Conservation (phyloP, 2,888 invertebrate genomes). For the Leptinotarsa rubiginosa region DNA sequence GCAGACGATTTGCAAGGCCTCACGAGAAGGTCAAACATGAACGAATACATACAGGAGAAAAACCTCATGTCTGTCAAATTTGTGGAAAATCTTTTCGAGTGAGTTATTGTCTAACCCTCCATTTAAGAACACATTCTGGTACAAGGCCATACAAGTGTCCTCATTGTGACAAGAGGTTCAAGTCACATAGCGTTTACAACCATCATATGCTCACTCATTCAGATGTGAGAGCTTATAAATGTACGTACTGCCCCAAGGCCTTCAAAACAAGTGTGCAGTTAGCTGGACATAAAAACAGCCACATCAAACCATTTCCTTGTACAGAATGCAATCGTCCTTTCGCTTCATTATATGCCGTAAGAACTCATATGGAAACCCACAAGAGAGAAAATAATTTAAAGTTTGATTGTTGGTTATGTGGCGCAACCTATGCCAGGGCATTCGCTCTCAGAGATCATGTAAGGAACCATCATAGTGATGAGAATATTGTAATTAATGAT, state of each 20-base stretch:
- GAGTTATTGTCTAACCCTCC: conserved; percentile 82
- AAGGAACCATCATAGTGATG: conserved; percentile 71
- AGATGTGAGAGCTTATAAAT: conserved; percentile 80
- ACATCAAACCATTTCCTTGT: conserved; percentile 84
- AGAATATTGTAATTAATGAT: conserved; percentile 18
- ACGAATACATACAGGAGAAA: conserved; percentile 84
- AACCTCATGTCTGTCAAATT: conserved; percentile 82
- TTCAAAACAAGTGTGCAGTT: conserved; percentile 85
- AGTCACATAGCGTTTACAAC: conserved; percentile 83
- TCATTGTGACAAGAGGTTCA: conserved; percentile 80
- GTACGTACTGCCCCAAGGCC: conserved; percentile 81
- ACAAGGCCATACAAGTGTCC: conserved; percentile 81
- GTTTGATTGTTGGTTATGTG: conserved; percentile 78
- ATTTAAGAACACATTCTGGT: conserved; percentile 84
- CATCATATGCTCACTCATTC: conserved; percentile 83
- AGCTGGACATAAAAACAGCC: conserved; percentile 82
- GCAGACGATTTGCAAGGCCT: conserved; percentile 77
- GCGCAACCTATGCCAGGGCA: conserved; percentile 80
- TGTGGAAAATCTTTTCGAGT: conserved; percentile 86
- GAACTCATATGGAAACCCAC: conserved; percentile 82
- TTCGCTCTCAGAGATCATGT: conserved; percentile 82
- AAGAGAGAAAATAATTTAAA: conserved; percentile 77
- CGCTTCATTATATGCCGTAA: conserved; percentile 81
- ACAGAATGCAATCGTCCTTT: conserved; percentile 83
- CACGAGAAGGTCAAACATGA: conserved; percentile 88